A percentile compares a stretch with the other conserved stretches of the same genome.
Evolutionary conservation across 53 echinoderm and acorn worm species (phyloP).

Genomic region (Mesocentrotus franciscanus): DNA sequence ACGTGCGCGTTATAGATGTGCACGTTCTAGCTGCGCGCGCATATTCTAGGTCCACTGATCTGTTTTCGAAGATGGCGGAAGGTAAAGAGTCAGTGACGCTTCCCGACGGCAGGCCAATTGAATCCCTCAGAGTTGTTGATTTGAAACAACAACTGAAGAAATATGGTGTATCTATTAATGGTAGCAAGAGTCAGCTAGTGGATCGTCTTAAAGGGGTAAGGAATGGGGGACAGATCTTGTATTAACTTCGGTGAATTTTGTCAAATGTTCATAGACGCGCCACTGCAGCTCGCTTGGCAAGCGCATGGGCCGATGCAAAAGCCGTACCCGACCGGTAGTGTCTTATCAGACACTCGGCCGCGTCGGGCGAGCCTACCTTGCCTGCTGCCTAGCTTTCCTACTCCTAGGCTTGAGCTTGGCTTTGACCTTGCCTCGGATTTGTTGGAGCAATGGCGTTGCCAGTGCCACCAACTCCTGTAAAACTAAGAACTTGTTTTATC

Average conservation of each 20-base stretch:
- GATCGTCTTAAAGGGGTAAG: constrained; percentile 87
- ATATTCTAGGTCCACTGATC: too few species aligned
- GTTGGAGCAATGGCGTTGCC: too few species aligned
- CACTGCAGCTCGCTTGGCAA: background rate
- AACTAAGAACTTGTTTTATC: too few species aligned
- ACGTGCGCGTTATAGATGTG: background rate
- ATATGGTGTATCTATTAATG: constrained; percentile 76
- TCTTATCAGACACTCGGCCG: too few species aligned
- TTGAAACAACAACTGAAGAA: constrained; percentile 93
- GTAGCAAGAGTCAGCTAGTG: constrained; percentile 85
- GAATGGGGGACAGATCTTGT: background rate
- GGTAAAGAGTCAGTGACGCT: constrained; percentile 13
- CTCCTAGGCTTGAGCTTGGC: too few species aligned
- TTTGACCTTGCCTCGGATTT: too few species aligned
- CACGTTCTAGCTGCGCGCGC: background rate
- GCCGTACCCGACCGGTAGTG: too few species aligned
- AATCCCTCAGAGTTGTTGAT: constrained; percentile 83
- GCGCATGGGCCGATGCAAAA: background rate
- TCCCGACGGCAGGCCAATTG: constrained; percentile 74
- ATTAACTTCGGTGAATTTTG: background rate
- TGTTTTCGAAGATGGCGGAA: constrained; percentile 54
- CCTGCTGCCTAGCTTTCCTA: too few species aligned
- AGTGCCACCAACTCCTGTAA: too few species aligned
- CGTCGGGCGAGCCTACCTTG: background rate
- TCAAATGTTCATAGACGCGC: background rate